Conservation (phyloP, 2,797 vertebrate species). For the Mionectes olivaceus region DNA sequence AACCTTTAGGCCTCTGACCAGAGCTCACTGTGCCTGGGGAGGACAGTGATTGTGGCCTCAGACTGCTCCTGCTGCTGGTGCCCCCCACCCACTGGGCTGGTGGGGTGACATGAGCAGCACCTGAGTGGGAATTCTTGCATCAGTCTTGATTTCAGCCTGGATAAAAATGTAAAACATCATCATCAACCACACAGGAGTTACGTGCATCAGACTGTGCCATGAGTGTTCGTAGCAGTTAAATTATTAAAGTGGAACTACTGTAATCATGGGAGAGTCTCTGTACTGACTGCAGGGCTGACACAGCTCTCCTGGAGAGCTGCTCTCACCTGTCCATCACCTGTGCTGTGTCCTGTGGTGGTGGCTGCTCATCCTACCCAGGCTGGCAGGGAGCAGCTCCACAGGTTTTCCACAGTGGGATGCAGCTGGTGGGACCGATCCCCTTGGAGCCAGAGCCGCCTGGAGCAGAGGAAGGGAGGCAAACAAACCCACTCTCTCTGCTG, state of each 20-base stretch:
- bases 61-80: neutral
- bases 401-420: neutral
- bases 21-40: fast-evolving
- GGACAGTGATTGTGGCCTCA: fast-evolving
- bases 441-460: neutral
- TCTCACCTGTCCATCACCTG: fast-evolving
- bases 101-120: fast-evolving
- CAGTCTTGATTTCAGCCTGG: neutral
- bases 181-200: fast-evolving
- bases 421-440: fast-evolving
- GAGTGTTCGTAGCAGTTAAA: neutral
- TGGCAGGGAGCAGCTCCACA: fast-evolving
- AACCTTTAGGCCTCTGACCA: neutral
- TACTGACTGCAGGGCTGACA: neutral
- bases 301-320: neutral
- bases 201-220: fast-evolving
- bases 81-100: fast-evolving
- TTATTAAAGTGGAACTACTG: conserved; percentile 2
- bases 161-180: neutral
- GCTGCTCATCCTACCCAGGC: fast-evolving
- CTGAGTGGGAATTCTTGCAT: neutral
- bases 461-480: neutral
- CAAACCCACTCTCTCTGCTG: neutral
- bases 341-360: fast-evolving
- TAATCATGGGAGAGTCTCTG: neutral